Evolutionary conservation across 2,888 invertebrate species (phyloP).

Genomic region (Lycaena phlaeas): DNA sequence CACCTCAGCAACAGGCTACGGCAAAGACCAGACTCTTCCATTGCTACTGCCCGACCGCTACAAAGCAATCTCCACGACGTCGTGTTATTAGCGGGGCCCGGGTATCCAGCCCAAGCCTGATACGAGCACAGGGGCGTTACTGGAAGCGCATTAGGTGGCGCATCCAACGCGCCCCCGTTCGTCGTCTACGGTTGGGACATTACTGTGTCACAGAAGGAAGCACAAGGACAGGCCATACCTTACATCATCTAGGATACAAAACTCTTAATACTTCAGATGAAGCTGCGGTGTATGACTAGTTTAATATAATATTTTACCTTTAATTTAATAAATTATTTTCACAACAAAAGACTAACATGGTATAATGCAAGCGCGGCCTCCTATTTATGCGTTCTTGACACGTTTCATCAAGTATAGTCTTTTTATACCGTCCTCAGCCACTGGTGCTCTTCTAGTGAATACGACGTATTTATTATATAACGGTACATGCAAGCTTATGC

Average conservation of each 20-base stretch:
- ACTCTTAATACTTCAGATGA: neutral
- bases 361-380: neutral
- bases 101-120: too few species aligned
- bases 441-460: neutral
- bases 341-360: conserved; percentile 1
- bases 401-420: conserved; percentile 6
- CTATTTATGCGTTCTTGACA: conserved; percentile 7
- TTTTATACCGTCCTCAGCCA: neutral
- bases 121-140: too few species aligned
- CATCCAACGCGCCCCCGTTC: too few species aligned
- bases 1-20: too few species aligned
- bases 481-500: neutral
- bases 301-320: neutral
- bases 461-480: neutral
- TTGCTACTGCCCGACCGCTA: too few species aligned
- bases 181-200: too few species aligned
- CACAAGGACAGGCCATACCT: too few species aligned
- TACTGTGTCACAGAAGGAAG: too few species aligned
- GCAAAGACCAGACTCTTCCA: too few species aligned
- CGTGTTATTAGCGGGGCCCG: too few species aligned
- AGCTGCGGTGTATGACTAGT: neutral
- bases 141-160: too few species aligned
- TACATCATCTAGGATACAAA: neutral
- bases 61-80: too few species aligned
- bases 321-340: neutral